phyloP scores from a whole-genome alignment of 2,888 invertebrate species.

The Philaethria dido region DNA sequence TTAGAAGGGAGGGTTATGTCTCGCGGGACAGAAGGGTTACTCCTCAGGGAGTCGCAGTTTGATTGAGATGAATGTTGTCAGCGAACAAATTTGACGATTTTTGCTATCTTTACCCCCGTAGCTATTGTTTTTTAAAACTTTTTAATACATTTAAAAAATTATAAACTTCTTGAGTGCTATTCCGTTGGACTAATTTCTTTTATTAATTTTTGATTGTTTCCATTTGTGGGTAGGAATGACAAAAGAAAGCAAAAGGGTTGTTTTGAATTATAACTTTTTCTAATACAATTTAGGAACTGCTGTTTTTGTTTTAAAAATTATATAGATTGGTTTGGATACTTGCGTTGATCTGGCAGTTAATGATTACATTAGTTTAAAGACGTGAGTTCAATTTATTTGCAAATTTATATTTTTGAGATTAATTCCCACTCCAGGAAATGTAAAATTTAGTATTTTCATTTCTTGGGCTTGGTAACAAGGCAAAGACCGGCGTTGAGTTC shows the following conservation, averaged over 20 bases:
- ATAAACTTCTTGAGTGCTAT: slow-evolving; percentile 62
- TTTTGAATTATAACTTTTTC: slow-evolving; percentile 4
- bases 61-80: slow-evolving; percentile 83
- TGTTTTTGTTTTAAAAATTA: neutral
- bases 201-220: slow-evolving; percentile 41
- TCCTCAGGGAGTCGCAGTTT: slow-evolving; percentile 73
- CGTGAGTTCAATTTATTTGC: no score
- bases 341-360: no score
- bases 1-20: slow-evolving; percentile 67
- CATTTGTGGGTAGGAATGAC: slow-evolving; percentile 30
- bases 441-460: no score
- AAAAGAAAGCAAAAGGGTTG: slow-evolving; percentile 32
- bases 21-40: slow-evolving; percentile 75
- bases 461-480: no score
- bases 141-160: slow-evolving; percentile 39
- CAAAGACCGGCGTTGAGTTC: no score
- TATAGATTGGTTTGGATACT: neutral
- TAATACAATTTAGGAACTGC: neutral
- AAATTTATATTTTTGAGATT: no score
- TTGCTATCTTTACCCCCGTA: slow-evolving; percentile 26
- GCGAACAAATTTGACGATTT: slow-evolving; percentile 67
- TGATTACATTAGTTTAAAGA: no score
- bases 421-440: no score
- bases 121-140: slow-evolving; percentile 52
- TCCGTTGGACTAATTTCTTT: slow-evolving; percentile 38